phyloP scores from a whole-genome alignment of 2,888 invertebrate species.

The Sinodicranocentrus sp. region DNA sequence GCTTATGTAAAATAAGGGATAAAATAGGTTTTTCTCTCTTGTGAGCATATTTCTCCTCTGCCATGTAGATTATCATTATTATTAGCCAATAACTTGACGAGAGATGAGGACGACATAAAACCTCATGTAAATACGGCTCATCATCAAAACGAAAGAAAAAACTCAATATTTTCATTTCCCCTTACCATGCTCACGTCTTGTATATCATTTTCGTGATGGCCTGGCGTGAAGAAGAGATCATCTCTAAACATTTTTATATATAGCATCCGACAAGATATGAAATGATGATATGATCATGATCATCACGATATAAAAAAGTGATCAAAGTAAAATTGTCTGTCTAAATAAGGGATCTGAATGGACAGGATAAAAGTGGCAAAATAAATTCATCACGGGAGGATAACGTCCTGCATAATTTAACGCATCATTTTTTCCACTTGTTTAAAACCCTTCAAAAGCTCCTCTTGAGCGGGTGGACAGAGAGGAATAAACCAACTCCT shows the following conservation, averaged over 20 bases:
- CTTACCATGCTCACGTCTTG: too few species aligned
- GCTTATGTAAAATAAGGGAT: slow-evolving; percentile 56
- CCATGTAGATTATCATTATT: slow-evolving; percentile 26
- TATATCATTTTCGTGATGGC: too few species aligned
- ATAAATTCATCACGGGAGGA: slow-evolving; percentile 63
- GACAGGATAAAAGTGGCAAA: slow-evolving; percentile 46
- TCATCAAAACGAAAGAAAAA: too few species aligned
- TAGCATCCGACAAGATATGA: too few species aligned
- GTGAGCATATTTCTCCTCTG: neutral
- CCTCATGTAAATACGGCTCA: slow-evolving; percentile 28
- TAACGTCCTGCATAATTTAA: neutral
- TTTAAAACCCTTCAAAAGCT: slow-evolving; percentile 3
- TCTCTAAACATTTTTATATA: too few species aligned
- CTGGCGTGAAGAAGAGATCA: too few species aligned
- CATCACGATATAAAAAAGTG: slow-evolving; percentile 24
- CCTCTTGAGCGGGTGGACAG: neutral
- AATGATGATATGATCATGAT: neutral
- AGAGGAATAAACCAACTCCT: too few species aligned
- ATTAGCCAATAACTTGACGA: slow-evolving; percentile 31
- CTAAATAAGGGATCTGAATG: slow-evolving; percentile 24
- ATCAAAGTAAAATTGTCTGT: slow-evolving; percentile 26
- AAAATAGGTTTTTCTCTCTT: slow-evolving; percentile 25
- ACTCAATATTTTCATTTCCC: too few species aligned
- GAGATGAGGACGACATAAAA: slow-evolving; percentile 21
- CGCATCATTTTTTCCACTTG: neutral